Evolutionary conservation across 1,140 invertebrate genomes (phyloP).

Genomic region (Drosophila triauraria): DNA sequence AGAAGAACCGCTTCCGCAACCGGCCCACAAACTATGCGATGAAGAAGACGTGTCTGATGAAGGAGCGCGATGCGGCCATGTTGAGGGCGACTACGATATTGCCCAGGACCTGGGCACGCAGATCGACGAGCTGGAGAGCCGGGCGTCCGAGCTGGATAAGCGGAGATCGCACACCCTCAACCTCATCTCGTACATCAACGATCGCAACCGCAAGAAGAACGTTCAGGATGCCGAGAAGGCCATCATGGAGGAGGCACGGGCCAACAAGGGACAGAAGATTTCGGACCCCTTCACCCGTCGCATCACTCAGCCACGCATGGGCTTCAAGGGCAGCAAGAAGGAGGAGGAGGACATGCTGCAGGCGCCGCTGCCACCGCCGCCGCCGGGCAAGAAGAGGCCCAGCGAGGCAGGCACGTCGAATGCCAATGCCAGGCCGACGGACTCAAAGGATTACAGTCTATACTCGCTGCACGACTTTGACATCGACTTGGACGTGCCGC

Average conservation of each 20-base stretch:
- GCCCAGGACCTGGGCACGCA: constrained; percentile 89
- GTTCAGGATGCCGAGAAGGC: constrained; percentile 97
- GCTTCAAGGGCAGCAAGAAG: constrained; percentile 88
- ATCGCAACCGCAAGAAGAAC: constrained; percentile 96
- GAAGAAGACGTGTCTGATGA: constrained; percentile 97
- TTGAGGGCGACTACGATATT: constrained; percentile 92
- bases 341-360: constrained; percentile 75
- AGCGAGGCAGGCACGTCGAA: constrained; percentile 70
- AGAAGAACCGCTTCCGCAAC: constrained; percentile 96
- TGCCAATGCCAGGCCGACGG: constrained; percentile 81
- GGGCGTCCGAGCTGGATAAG: constrained; percentile 96
- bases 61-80: constrained; percentile 88
- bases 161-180: constrained; percentile 94
- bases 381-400: constrained; percentile 60
- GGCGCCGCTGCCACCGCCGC: constrained; percentile 56
- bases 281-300: constrained; percentile 98
- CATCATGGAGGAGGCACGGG: constrained; percentile 92
- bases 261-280: constrained; percentile 92
- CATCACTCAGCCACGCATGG: constrained; percentile 95
- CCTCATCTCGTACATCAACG: constrained; percentile 98
- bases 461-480: constrained; percentile 98
- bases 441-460: constrained; percentile 90
- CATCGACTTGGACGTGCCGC: constrained; percentile 95
- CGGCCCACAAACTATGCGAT: constrained; percentile 98
- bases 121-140: constrained; percentile 93